These are phyloP conservation scores for Crossoptilon crossoptilon DNA, from an alignment of 2,797 vertebrate species.

Conservation along the genomic window DNA sequence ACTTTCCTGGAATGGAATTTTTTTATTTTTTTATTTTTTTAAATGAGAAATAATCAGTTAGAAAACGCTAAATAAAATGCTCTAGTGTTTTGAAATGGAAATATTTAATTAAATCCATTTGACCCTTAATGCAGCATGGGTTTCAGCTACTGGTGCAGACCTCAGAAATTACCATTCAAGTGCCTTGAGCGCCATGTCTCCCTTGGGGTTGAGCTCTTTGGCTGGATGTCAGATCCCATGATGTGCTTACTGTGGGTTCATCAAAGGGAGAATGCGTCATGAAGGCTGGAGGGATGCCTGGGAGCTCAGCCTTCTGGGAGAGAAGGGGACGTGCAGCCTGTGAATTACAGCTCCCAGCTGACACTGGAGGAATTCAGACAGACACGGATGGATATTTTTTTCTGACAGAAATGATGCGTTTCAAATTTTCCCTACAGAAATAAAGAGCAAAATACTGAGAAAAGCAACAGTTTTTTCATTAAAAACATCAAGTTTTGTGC, in stretches of 20 bases:
- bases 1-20: conserved; percentile 18
- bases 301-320: conserved; percentile 22
- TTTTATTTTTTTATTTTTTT: conserved; percentile 9
- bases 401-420: conserved; percentile 47
- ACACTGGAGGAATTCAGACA: conserved; percentile 48
- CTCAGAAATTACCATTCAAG: conserved; percentile 53
- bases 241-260: conserved; percentile 51
- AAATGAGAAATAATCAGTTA: not conserved
- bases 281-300: conserved; percentile 56
- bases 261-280: conserved; percentile 62
- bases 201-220: conserved; percentile 25
- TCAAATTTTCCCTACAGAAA: conserved; percentile 65
- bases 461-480: conserved; percentile 61
- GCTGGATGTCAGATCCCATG: conserved; percentile 63
- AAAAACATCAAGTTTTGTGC: conserved; percentile 5
- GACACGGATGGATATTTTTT: conserved; percentile 2
- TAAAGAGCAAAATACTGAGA: conserved; percentile 53
- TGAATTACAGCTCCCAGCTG: conserved; percentile 71
- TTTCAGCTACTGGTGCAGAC: conserved; percentile 60
- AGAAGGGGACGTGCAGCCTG: not conserved
- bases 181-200: not conserved
- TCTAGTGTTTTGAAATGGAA: conserved; percentile 69
- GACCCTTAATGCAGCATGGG: conserved; percentile 42
- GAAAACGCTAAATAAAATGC: conserved; percentile 41
- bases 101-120: conserved; percentile 71